These are phyloP conservation scores for Holocentrus rufus DNA, from an alignment of 2,797 vertebrate species.

Conservation along the genomic window DNA sequence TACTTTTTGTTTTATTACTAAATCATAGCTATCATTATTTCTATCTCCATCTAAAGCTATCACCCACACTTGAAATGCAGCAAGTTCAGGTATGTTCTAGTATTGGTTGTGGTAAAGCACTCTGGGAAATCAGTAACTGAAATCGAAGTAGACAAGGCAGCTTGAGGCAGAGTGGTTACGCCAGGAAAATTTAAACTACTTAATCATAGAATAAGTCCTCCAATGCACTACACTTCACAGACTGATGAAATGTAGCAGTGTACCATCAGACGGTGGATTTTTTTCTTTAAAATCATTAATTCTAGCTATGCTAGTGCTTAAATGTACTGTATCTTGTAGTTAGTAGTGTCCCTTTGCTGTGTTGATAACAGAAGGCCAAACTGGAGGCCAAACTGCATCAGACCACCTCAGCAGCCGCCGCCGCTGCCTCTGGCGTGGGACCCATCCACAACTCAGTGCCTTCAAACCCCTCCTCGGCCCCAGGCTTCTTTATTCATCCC, in stretches of 20 bases:
- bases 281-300: no score
- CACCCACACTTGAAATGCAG: no score
- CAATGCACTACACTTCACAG: neutral
- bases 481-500: conserved; percentile 98
- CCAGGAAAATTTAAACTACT: no score
- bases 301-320: no score
- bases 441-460: conserved; percentile 96
- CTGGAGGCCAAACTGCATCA: conserved; percentile 99
- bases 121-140: no score
- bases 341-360: conserved; percentile 33
- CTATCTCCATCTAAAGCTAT: no score
- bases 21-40: no score
- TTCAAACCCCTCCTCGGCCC: conserved; percentile 92
- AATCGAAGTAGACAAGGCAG: no score
- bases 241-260: neutral
- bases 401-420: conserved; percentile 92
- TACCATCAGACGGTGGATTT: neutral
- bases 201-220: neutral
- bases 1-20: no score
- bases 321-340: neutral
- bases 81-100: no score
- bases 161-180: no score
- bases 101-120: no score
- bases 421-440: conserved; percentile 88
- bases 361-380: conserved; percentile 91